Evolutionary conservation across 2,113 vertebrate genomes (phyloP), one percentile per base, ranked within the genome.

Genomic region (Tetrao urogallus): DNA sequence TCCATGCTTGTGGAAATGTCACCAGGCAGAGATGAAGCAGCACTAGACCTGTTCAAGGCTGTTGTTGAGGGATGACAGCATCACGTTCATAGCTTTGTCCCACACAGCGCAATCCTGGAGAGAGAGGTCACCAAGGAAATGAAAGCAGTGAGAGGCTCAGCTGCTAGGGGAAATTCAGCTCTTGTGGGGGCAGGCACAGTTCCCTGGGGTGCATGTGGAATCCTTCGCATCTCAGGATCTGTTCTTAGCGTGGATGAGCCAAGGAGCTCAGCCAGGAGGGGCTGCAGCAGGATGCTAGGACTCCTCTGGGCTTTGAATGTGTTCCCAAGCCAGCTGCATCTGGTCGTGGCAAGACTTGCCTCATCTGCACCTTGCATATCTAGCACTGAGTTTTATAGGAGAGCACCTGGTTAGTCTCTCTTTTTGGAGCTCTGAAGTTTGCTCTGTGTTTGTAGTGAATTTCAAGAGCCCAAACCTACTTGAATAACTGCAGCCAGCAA

Each of bases 191-290:
- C 79, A 77, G 42, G 5, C 52, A 43, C 38, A 77, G 54, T 50
- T 82, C 34, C 42, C 6, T 0, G 0, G 21, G 9, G 11, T 71
- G 28, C 40, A 36, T 15, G 38, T 13, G 3, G 48, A n/a, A 24
- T 45, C 47, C 32, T 42, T 72, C 57, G 34, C 45, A 34, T 11
- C 69, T 11, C 2, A 13, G 56, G 19, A 20, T n/a, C 34, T 25
- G 7, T 6, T n/a, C 34, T 25, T 2, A 1, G 11, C 11, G 54
- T 18, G 30, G 28, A 32, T 57, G 54, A 57, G 28, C 28, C 54
- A 16, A 56, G 56, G 30, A n/a, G 56, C 32, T n/a, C 56, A 58
- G 32, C 56, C 64, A 65, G 18, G 8, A 60, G 7, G 10, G 17
- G 22, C 16, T 22, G n/a, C 27, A 56, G 28, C 21, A 43, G 42